These are phyloP conservation scores for Achlya flavicornis DNA, from an alignment of 2,888 invertebrate genomes.

Conservation along the genomic window DNA sequence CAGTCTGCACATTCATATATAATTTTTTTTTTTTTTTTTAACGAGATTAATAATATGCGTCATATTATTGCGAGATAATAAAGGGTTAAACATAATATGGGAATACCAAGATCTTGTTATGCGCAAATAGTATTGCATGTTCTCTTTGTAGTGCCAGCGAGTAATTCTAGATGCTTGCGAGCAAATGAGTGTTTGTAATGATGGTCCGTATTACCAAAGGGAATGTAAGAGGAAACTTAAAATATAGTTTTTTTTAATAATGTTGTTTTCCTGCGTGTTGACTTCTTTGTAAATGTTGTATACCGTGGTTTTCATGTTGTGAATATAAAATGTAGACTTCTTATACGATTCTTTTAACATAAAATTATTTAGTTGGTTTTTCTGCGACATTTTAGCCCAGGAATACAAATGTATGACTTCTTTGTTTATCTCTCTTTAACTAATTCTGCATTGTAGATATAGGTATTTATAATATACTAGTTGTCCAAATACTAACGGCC, in stretches of 20 bases:
- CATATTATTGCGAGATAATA: neutral
- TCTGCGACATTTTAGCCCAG: too few relatives aligned
- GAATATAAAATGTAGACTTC: neutral
- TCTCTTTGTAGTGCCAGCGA: slow-evolving; percentile 21
- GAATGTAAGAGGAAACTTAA: slow-evolving; percentile 13
- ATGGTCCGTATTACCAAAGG: slow-evolving; percentile 26
- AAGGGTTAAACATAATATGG: slow-evolving; percentile 13
- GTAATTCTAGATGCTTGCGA: slow-evolving; percentile 32
- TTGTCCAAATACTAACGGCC: too few relatives aligned
- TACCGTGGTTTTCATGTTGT: neutral
- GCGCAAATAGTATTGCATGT: slow-evolving; percentile 39
- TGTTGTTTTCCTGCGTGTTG: neutral
- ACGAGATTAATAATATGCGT: too few relatives aligned
- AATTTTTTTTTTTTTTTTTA: too few relatives aligned
- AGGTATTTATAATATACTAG: too few relatives aligned
- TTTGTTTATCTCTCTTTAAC: too few relatives aligned
- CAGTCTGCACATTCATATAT: too few relatives aligned
- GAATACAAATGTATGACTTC: too few relatives aligned
- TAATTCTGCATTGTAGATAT: too few relatives aligned
- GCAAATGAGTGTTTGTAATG: slow-evolving; percentile 22
- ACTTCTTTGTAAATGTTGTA: neutral
- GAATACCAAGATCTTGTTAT: slow-evolving; percentile 28
- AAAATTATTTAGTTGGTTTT: slow-evolving; percentile 13
- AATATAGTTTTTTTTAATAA: slow-evolving; percentile 4
- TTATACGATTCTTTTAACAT: neutral